Conservation (phyloP, 2,888 invertebrate genomes). For the Melinaea menophilus region DNA sequence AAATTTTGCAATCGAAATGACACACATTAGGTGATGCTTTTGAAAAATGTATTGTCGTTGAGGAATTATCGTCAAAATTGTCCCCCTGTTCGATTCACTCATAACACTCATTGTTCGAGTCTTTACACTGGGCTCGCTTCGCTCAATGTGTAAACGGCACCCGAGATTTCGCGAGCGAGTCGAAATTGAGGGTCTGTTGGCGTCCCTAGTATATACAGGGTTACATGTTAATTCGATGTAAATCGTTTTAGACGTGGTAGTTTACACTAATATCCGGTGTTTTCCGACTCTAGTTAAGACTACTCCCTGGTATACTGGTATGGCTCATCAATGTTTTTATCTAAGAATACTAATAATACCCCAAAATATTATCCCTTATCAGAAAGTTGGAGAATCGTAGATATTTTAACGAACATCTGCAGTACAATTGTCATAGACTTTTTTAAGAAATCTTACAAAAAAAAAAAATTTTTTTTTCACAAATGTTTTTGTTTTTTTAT, state of each 20-base stretch:
- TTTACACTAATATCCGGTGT: not conserved
- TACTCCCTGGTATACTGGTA: not conserved
- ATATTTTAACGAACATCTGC: not conserved
- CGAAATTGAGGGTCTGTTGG: too few relatives aligned
- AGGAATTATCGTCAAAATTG: too few relatives aligned
- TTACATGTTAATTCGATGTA: not conserved
- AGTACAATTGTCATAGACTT: not conserved
- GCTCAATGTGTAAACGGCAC: too few relatives aligned
- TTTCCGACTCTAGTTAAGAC: not conserved
- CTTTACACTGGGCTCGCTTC: too few relatives aligned
- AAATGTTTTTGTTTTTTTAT: not conserved
- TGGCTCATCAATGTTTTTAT: not conserved
- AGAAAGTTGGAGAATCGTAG: not conserved
- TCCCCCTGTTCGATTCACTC: too few relatives aligned
- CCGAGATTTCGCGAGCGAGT: too few relatives aligned
- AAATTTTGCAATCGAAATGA: too few relatives aligned
- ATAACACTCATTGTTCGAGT: too few relatives aligned
- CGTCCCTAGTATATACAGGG: not conserved
- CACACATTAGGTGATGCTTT: too few relatives aligned
- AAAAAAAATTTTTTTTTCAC: not conserved
- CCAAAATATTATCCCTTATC: not conserved
- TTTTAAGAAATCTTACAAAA: not conserved
- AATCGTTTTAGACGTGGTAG: not conserved
- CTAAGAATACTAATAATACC: not conserved
- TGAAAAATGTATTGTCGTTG: too few relatives aligned